Evolutionary conservation across 2,888 invertebrate genomes (phyloP).

Genomic region (Pimpla rufipes): DNA sequence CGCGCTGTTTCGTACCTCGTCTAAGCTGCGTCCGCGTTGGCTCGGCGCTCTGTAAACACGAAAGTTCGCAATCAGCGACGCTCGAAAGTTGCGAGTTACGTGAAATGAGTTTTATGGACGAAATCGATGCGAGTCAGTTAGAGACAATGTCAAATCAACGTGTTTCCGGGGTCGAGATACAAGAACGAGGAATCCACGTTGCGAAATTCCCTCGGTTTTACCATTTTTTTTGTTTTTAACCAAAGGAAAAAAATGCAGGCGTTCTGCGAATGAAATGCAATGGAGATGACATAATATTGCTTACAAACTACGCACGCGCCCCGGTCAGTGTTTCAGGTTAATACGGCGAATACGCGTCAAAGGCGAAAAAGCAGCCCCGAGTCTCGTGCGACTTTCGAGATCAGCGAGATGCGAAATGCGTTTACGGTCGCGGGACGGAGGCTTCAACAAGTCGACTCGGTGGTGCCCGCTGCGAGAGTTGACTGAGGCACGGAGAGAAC

Average conservation of each 20-base stretch:
- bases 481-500: conserved; percentile 77
- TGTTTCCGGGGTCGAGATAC: too few species aligned
- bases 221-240: neutral
- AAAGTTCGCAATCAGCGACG: too few species aligned
- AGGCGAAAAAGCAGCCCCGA: neutral
- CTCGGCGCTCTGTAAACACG: conserved; percentile 61
- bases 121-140: too few species aligned
- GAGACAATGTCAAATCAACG: too few species aligned
- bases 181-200: too few species aligned
- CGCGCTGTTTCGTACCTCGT: neutral
- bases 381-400: neutral
- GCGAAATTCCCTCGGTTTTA: neutral
- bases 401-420: neutral
- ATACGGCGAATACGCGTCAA: conserved; percentile 3
- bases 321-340: conserved; percentile 36
- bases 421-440: conserved; percentile 21
- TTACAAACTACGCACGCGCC: conserved; percentile 54
- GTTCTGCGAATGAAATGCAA: neutral
- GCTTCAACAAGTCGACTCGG: conserved; percentile 77
- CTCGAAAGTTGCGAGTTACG: too few species aligned
- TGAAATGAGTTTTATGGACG: too few species aligned
- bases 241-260: neutral
- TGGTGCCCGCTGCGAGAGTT: conserved; percentile 76
- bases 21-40: too few species aligned
- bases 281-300: neutral